These are phyloP conservation scores for Enhydra lutris DNA, from an alignment of 2,113 vertebrate genomes.

Conservation along the genomic window DNA sequence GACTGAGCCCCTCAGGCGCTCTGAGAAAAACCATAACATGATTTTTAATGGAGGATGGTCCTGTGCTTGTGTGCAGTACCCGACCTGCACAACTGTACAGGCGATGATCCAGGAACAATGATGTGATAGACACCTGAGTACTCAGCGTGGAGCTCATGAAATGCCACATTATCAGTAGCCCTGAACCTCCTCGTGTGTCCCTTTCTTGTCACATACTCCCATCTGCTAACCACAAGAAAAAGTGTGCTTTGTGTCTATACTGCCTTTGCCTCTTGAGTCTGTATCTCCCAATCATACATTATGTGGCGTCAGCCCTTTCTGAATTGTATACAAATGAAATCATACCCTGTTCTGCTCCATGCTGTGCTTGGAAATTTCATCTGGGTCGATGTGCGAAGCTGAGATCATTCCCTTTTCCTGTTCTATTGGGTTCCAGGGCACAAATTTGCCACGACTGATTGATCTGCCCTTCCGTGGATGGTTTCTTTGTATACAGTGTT, in stretches of 20 bases:
- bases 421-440: not conserved
- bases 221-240: not conserved
- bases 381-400: not conserved
- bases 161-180: too few species aligned
- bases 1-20: not conserved
- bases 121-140: not conserved
- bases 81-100: not conserved
- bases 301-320: not conserved
- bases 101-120: too few species aligned
- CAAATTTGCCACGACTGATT: not conserved
- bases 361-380: not conserved
- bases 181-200: not conserved
- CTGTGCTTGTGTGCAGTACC: not conserved
- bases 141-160: rapidly evolving
- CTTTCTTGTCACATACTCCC: not conserved
- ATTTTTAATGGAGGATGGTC: not conserved
- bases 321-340: not conserved
- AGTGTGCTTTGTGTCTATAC: not conserved
- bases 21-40: not conserved
- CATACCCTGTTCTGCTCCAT: not conserved
- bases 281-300: not conserved
- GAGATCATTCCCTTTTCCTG: not conserved
- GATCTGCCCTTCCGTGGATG: not conserved
- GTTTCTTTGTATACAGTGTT: not conserved
- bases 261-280: not conserved